A percentile compares a stretch with the other conserved stretches of the same genome.
Evolutionary conservation across 1,140 invertebrate genomes (phyloP).

Genomic region (Tetragonula clypearis): DNA sequence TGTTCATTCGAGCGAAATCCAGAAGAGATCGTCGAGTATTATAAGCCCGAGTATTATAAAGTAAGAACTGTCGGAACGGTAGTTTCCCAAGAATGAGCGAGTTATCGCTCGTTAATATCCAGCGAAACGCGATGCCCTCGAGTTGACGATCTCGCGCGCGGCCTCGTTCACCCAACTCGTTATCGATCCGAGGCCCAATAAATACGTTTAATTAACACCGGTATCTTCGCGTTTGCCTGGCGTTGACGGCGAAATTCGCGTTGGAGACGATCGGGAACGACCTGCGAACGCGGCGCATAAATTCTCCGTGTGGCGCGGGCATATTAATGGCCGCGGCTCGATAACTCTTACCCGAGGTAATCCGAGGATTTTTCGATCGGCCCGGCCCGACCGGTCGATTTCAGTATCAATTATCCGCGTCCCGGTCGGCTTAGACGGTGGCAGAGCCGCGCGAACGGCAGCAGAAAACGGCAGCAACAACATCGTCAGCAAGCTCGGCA

Average conservation of each 20-base stretch:
- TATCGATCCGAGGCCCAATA: constrained; percentile 20
- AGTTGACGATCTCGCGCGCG: background rate
- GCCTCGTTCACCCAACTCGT: background rate
- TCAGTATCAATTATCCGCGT: constrained; percentile 19
- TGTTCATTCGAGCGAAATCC: background rate
- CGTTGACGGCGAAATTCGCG: constrained; percentile 7
- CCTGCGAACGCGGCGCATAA: background rate
- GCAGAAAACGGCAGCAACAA: constrained; percentile 58
- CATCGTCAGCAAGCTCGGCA: constrained; percentile 33
- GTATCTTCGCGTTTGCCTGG: background rate
- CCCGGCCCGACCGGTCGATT: background rate
- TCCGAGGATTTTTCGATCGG: constrained; percentile 39
- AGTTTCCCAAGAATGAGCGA: constrained; percentile 14
- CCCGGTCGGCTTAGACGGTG: constrained; percentile 3
- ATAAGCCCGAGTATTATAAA: background rate
- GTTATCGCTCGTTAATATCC: constrained; percentile 14
- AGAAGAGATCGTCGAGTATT: background rate
- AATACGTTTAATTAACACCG: constrained; percentile 41
- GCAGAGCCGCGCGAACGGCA: constrained; percentile 11
- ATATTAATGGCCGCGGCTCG: constrained; percentile 1
- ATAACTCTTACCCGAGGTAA: background rate
- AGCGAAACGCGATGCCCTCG: background rate
- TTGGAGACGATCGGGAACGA: background rate
- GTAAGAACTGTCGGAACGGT: constrained; percentile 4
- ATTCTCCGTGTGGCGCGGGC: background rate